phyloP scores from a whole-genome alignment of 2,888 invertebrate genomes.

The Heteromurus nitidus region DNA sequence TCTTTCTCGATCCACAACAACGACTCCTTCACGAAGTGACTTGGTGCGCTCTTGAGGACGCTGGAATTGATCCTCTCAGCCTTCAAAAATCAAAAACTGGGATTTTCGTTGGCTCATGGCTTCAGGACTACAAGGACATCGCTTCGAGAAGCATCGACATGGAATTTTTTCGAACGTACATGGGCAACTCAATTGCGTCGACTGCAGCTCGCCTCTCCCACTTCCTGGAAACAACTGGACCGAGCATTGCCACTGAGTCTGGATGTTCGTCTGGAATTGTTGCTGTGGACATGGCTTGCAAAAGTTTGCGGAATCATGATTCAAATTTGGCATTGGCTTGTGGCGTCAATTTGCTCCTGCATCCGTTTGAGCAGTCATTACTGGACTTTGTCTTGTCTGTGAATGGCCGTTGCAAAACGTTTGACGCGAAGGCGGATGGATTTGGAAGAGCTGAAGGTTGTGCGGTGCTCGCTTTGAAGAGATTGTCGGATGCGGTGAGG shows the following conservation, averaged over 20 bases:
- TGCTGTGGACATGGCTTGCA: conserved; percentile 56
- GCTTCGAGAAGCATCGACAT: not conserved
- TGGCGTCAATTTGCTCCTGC: conserved; percentile 63
- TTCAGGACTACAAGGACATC: conserved; percentile 44
- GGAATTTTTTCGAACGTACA: conserved; percentile 56
- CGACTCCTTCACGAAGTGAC: no score
- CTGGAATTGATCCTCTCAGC: conserved; percentile 24
- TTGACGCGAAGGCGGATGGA: no score
- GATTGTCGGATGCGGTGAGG: no score
- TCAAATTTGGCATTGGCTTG: conserved; percentile 55
- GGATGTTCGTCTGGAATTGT: conserved; percentile 65
- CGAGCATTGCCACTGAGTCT: no score
- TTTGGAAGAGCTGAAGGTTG: conserved; percentile 75
- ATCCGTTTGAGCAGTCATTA: conserved; percentile 32
- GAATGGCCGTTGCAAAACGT: no score
- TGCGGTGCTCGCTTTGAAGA: conserved; percentile 73
- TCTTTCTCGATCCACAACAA: no score
- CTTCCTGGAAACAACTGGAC: no score
- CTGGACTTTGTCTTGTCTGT: conserved; percentile 67
- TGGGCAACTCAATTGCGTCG: no score
- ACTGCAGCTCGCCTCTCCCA: conserved; percentile 29
- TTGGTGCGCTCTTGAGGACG: no score
- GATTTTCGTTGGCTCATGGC: conserved; percentile 63
- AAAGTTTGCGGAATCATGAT: conserved; percentile 38
- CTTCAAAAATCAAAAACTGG: conserved; percentile 30